phyloP scores from a whole-genome alignment of 2,888 invertebrate genomes.

The Dorcus parallelipipedus region DNA sequence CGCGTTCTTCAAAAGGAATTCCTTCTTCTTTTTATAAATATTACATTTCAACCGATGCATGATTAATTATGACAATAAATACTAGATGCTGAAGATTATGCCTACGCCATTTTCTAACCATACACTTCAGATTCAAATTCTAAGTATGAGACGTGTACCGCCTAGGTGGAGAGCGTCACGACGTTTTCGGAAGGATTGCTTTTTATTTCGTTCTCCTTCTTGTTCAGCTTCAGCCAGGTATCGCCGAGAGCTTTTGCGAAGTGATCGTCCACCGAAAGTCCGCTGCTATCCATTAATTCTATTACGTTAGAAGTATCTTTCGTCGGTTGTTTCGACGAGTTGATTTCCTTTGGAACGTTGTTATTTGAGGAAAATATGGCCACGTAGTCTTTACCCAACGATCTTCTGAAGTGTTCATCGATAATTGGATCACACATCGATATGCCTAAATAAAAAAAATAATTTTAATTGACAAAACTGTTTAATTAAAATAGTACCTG shows the following conservation, averaged over 20 bases:
- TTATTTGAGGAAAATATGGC: slow-evolving; percentile 64
- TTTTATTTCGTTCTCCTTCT: slow-evolving; percentile 56
- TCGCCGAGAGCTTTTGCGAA: slow-evolving; percentile 87
- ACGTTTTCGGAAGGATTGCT: slow-evolving; percentile 39
- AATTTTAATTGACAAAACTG: too few relatives aligned
- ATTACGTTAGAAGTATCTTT: slow-evolving; percentile 42
- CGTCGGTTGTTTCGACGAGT: slow-evolving; percentile 21
- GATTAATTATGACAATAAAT: too few relatives aligned
- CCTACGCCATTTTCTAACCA: too few relatives aligned
- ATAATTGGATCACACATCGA: slow-evolving; percentile 87
- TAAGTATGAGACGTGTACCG: too few relatives aligned
- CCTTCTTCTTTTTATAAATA: too few relatives aligned
- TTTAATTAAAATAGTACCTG: slow-evolving; percentile 33
- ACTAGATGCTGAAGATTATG: too few relatives aligned
- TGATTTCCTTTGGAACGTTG: slow-evolving; percentile 39
- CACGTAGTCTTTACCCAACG: slow-evolving; percentile 79
- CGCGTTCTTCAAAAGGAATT: too few relatives aligned
- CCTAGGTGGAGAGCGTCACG: slow-evolving; percentile 35
- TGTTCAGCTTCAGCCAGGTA: slow-evolving; percentile 75
- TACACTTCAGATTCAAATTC: too few relatives aligned
- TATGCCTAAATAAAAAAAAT: slow-evolving; percentile 54
- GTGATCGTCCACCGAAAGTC: slow-evolving; percentile 80
- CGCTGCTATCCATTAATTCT: slow-evolving; percentile 58
- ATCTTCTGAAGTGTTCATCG: slow-evolving; percentile 93
- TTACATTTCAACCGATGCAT: too few relatives aligned